Evolutionary conservation across 2,797 vertebrate genomes (phyloP), one percentile per base, ranked within the genome.

Genomic region (Loriculus beryllinus): DNA sequence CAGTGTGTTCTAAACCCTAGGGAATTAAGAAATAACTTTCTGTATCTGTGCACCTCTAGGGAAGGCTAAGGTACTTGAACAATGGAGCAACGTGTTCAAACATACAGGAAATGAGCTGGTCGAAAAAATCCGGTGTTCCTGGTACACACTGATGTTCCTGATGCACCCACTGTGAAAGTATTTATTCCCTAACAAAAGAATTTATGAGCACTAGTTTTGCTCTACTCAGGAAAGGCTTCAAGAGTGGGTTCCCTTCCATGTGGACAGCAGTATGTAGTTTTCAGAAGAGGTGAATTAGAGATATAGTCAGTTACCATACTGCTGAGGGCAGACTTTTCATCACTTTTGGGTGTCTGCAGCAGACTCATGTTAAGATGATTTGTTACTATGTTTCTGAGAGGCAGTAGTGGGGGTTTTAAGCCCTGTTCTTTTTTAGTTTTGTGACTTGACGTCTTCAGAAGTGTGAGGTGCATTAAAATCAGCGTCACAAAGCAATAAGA

Each of bases 141-240:
- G n/a, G 23, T 47, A 37, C 0, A 2, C 22, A 12, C 25, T 56
- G 29, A n/a, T 65, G 12, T 6, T 43, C 6, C 54, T 65, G n/a
- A 26, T 47, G 33, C 0, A 2, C 22, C n/a, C 12, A 12, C 25
- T 56, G 29, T 37, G 85, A 33, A 81, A 45, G 8, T 57, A 3
- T 2, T 0, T n/a, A 29, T 60, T 90, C 19, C 45, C 13, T 81
- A 12, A 42, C 49, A n/a, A 18, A 12, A 68, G 40, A 62, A 29
- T 31, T 82, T 39, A 20, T 12, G 29, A 82, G 4, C 9, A 4
- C 13, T 69, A 13, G 12, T 85, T 80, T 62, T 86, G 25, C 49
- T 82, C 16, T 7, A 10, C 35, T 52, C 3, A 3, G 18, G 13
- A 40, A 69, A 72, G 23, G 14, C 28, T 67, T 77, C 31, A 23